Conservation (phyloP, 1,140 invertebrate genomes). For the Dermatophagoides farinae region DNA sequence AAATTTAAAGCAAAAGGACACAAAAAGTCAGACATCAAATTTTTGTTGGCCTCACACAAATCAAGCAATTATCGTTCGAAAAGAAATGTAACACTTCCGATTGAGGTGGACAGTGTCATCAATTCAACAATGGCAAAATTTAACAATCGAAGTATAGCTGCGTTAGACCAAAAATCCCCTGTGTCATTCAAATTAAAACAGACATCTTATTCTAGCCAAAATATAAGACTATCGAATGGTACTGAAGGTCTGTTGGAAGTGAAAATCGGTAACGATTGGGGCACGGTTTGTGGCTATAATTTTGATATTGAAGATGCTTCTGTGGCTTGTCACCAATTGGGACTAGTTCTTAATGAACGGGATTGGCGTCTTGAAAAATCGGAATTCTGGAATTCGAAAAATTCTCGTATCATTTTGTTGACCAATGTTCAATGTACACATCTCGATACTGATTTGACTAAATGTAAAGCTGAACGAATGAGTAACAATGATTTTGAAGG, state of each 20-base stretch:
- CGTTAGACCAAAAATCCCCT: not conserved
- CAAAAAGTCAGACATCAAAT: not conserved
- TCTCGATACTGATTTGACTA: conserved; percentile 73
- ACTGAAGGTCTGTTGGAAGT: conserved; percentile 36
- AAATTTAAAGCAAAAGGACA: conserved; percentile 38
- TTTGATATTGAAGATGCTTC: conserved; percentile 84
- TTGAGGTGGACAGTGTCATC: not conserved
- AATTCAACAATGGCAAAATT: not conserved
- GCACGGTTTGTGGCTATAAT: conserved; percentile 85
- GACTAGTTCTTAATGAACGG: conserved; percentile 68
- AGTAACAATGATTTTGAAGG: conserved; percentile 44
- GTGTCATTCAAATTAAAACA: not conserved
- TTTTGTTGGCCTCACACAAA: not conserved
- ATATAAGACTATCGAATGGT: conserved; percentile 16
- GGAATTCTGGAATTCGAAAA: conserved; percentile 13
- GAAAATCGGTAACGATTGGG: conserved; percentile 59
- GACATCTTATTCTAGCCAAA: not conserved
- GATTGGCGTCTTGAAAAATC: conserved; percentile 61
- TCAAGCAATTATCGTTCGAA: not conserved
- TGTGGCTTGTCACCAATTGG: conserved; percentile 83
- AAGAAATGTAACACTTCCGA: not conserved
- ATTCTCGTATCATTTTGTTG: conserved; percentile 23
- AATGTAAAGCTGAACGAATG: conserved; percentile 54
- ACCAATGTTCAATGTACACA: conserved; percentile 74
- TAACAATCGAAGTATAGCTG: not conserved